Conservation (phyloP, 2,113 vertebrate genomes). For the Apistogramma diplotaenia region DNA sequence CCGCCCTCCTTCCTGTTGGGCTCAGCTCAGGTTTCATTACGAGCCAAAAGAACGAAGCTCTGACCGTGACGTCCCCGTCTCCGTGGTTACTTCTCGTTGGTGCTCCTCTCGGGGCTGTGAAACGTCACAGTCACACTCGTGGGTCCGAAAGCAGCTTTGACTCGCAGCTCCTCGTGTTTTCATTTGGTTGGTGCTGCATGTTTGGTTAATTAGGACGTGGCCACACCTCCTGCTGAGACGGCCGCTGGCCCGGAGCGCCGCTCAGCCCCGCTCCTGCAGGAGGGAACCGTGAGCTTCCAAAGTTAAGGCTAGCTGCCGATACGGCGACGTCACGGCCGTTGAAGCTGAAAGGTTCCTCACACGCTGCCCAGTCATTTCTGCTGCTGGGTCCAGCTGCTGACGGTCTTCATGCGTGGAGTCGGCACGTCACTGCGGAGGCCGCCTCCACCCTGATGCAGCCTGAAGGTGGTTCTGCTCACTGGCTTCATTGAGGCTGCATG, state of each 20-base stretch:
- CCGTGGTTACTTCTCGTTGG: no score
- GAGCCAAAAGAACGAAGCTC: no score
- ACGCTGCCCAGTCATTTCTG: not conserved
- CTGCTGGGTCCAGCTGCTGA: not conserved
- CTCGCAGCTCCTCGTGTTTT: not conserved
- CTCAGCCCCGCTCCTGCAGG: no score
- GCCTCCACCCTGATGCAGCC: not conserved
- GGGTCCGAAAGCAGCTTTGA: not conserved
- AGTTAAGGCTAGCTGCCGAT: constrained; percentile 1
- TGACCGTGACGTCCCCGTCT: no score
- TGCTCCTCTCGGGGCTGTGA: no score
- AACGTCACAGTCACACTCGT: no score
- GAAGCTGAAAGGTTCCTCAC: not conserved
- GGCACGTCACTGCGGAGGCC: constrained; percentile 24
- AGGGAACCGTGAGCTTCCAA: constrained; percentile 32
- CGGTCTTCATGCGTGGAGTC: not conserved
- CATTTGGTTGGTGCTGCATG: not conserved
- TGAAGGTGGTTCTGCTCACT: not conserved
- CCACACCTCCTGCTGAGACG: not conserved
- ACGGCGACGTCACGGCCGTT: not conserved
- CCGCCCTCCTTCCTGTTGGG: no score
- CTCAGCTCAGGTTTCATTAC: no score
- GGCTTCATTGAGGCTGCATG: not conserved
- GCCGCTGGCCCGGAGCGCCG: no score
- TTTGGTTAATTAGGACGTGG: not conserved